These are phyloP conservation scores for Apomyelois bistriatella DNA, from an alignment of 2,888 invertebrate species.

Conservation along the genomic window DNA sequence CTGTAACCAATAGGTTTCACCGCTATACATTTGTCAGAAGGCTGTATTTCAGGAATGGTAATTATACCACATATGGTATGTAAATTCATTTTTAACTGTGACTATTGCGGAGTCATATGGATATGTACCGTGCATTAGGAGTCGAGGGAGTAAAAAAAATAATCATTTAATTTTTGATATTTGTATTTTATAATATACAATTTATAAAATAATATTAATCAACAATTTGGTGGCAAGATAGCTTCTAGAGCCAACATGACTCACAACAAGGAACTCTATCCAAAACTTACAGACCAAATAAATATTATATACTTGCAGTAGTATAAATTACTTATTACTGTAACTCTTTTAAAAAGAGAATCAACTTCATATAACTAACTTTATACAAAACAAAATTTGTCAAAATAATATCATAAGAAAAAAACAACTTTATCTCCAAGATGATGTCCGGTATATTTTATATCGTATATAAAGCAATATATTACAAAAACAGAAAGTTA, in stretches of 20 bases:
- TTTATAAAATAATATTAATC: slow-evolving; percentile 61
- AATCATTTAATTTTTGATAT: slow-evolving; percentile 17
- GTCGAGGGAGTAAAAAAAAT: background rate
- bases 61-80: no score
- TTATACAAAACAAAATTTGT: no score
- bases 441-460: no score
- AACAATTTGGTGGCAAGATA: slow-evolving; percentile 77
- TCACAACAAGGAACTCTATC: slow-evolving; percentile 25
- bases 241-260: slow-evolving; percentile 53
- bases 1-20: no score
- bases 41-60: no score
- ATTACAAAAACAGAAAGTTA: background rate
- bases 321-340: background rate
- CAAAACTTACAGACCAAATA: slow-evolving; percentile 13
- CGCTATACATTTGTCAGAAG: no score
- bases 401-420: no score
- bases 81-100: no score
- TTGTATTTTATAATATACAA: slow-evolving; percentile 34
- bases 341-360: background rate
- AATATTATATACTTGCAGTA: slow-evolving; percentile 1
- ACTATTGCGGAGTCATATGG: no score
- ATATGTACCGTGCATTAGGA: background rate
- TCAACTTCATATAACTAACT: no score
- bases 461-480: no score
- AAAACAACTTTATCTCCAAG: no score